Percentiles rank a stretch among this genome's conserved stretches.
phyloP scores from a whole-genome alignment of 2,797 vertebrate species.

The Phataginus tricuspis region DNA sequence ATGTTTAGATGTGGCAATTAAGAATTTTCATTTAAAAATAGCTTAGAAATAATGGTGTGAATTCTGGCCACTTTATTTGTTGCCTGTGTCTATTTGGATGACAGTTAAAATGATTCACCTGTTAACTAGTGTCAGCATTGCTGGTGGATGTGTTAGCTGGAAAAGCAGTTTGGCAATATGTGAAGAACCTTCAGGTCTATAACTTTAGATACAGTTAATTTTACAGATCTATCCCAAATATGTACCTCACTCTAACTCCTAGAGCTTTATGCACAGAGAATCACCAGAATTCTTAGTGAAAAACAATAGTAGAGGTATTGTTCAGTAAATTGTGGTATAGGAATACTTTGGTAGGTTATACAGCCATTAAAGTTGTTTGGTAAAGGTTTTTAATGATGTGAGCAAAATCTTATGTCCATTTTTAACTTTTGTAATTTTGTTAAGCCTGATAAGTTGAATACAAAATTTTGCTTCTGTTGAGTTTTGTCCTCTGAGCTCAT shows the following conservation, averaged over 20 bases:
- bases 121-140: not conserved
- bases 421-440: conserved; percentile 49
- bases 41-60: not conserved
- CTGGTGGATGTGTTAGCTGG: not conserved
- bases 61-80: conserved; percentile 44
- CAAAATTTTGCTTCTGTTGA: conserved; percentile 19
- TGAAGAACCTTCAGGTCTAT: not conserved
- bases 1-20: conserved; percentile 9
- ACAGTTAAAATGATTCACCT: conserved; percentile 36
- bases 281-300: not conserved
- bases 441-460: not conserved
- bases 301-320: not conserved
- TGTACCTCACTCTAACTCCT: not conserved
- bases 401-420: not conserved
- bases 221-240: not conserved
- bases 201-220: not conserved
- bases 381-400: conserved; percentile 28
- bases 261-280: not conserved
- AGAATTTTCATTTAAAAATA: not conserved
- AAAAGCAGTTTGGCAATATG: not conserved
- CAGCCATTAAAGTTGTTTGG: conserved; percentile 15
- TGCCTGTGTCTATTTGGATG: conserved; percentile 3
- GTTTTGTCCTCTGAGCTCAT: not conserved
- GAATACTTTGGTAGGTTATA: not conserved
- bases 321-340: not conserved